Conservation (phyloP, 1,140 invertebrate genomes). For the Psix sp. region DNA sequence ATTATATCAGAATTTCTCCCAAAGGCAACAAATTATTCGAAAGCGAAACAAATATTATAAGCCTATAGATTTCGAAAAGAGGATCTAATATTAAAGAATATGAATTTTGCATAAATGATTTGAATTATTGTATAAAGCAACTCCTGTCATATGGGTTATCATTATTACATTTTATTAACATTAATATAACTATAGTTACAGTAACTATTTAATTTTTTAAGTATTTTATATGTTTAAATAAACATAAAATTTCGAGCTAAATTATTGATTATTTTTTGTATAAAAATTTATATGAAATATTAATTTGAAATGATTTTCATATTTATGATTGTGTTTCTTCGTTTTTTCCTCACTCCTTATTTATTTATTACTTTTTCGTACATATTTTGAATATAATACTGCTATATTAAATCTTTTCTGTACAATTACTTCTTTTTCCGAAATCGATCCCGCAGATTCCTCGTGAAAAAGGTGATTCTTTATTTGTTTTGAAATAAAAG, state of each 20-base stretch:
- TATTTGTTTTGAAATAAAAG: slow-evolving; percentile 24
- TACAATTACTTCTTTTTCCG: not conserved
- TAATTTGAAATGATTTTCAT: too few relatives aligned
- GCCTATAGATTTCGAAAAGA: slow-evolving; percentile 67
- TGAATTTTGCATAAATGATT: slow-evolving; percentile 71
- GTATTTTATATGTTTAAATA: slow-evolving; percentile 52
- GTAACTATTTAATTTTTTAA: slow-evolving; percentile 45
- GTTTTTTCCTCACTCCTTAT: too few relatives aligned
- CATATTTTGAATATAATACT: too few relatives aligned
- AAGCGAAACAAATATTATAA: slow-evolving; percentile 65
- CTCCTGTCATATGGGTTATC: slow-evolving; percentile 30
- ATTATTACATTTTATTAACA: slow-evolving; percentile 38
- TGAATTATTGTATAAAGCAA: slow-evolving; percentile 45
- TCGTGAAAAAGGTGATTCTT: slow-evolving; percentile 2
- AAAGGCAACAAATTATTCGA: slow-evolving; percentile 63
- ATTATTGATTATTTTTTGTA: slow-evolving; percentile 29
- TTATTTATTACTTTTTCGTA: too few relatives aligned
- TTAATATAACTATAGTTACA: slow-evolving; percentile 30
- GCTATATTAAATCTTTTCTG: too few relatives aligned
- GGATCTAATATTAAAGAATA: slow-evolving; percentile 73
- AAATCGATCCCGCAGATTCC: slow-evolving; percentile 19
- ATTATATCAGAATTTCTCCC: slow-evolving; percentile 61
- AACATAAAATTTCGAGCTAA: slow-evolving; percentile 24
- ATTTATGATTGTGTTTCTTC: too few relatives aligned
- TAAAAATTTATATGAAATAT: slow-evolving; percentile 3